These are phyloP conservation scores for Lochmaea capreae DNA, from an alignment of 2,888 invertebrate genomes.

Conservation along the genomic window DNA sequence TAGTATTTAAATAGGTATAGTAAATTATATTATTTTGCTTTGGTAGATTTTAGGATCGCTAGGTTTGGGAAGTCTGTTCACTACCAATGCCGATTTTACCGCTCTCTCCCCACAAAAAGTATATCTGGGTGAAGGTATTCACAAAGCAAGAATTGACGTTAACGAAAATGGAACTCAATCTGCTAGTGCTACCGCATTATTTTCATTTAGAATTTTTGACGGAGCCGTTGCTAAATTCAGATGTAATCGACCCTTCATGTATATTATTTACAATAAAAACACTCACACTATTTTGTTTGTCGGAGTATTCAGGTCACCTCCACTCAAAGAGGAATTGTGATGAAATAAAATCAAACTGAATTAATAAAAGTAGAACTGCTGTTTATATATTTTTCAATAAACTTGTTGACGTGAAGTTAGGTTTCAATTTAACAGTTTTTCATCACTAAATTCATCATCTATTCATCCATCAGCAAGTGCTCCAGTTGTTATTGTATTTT, in stretches of 20 bases:
- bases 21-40: constrained; percentile 31
- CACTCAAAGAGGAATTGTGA: neutral
- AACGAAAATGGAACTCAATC: constrained; percentile 89
- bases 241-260: constrained; percentile 87
- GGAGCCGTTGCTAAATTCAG: constrained; percentile 75
- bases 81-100: constrained; percentile 68
- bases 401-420: neutral
- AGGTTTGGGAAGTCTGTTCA: constrained; percentile 71
- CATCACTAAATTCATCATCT: constrained; percentile 8
- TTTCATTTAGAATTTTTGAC: constrained; percentile 78
- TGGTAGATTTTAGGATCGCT: constrained; percentile 67
- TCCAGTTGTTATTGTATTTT: neutral
- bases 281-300: constrained; percentile 75
- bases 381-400: constrained; percentile 2
- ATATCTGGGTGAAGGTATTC: constrained; percentile 70
- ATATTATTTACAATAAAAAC: constrained; percentile 79
- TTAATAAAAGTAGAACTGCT: neutral
- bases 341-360: neutral
- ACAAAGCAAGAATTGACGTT: constrained; percentile 86
- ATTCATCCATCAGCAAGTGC: neutral
- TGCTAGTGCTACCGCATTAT: constrained; percentile 86
- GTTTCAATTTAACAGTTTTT: neutral
- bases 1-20: neutral
- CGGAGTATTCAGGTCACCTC: constrained; percentile 63
- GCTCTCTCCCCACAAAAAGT: constrained; percentile 67